Base-by-base conservation (phyloP, 2,113 vertebrate genomes). In the Dendropsophus ebraccatus region DNA sequence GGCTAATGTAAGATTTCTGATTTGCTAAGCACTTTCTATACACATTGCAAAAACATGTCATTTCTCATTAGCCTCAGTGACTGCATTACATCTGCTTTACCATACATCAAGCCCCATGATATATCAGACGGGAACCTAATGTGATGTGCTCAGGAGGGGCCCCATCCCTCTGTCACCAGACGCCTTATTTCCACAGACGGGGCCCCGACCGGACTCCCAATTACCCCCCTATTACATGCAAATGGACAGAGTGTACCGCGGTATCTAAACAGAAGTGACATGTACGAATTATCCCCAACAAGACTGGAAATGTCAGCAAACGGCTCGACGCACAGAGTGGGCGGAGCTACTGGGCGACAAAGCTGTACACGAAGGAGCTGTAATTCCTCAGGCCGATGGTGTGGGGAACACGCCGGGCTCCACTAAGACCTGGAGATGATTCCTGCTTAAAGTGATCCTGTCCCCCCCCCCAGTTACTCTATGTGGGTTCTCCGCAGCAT, bases 1-100 rank as follows among this genome's bases (percentile, higher is more conserved):
- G 84, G 84, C 25, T 86, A 86, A 86, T 86, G 84, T 86, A 86
- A 80, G 84, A 86, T 86, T 86, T 86, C 84, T 86, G 84, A 86
- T 86, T 79, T 81, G 84, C 84, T 86, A 86, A 81, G 84, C 84
- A 86, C 84, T 86, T 86, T 86, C 70, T 86, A 86, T 86, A 73
- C 84, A 86, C 84, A 86, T 86, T 81, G 84, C 77, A 86, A 86
- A 86, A 86, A 86, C 84, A 86, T 86, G 84, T 86, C 84, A 81
- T 37, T 86, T 86, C 74, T 86, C 84, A 86, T 86, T 86, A 86
- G 79, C 74, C 50, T 86, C 84, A 86, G 65, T 81, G 84, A 86
- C 77, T 81, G 84, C 77, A 72, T 86, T 79, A 80, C 84, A 86
- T 86, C 70, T 72, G 84, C 84, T 72, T 86, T 86, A 86, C 81